These are phyloP conservation scores for Podabrus alpinus DNA, from an alignment of 2,888 invertebrate genomes.

Conservation along the genomic window DNA sequence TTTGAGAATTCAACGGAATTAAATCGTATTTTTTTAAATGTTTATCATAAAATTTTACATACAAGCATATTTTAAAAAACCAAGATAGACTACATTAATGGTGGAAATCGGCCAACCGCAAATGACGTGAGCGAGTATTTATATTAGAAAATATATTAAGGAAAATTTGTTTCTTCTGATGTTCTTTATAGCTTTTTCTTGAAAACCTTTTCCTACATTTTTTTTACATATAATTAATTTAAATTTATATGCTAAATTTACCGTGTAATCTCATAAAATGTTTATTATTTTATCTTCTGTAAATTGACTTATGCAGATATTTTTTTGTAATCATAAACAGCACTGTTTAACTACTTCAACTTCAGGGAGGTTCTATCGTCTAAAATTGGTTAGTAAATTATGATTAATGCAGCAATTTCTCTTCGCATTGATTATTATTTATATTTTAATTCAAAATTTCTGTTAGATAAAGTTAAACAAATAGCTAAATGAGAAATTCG, in stretches of 20 bases:
- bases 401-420: background rate
- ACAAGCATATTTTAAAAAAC: background rate
- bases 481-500: background rate
- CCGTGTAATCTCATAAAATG: background rate
- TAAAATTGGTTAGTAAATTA: background rate
- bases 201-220: background rate
- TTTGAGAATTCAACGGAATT: background rate
- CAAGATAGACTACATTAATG: background rate
- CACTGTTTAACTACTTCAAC: background rate
- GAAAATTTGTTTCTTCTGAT: background rate
- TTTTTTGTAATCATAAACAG: background rate
- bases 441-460: background rate
- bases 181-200: background rate
- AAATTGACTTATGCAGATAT: background rate
- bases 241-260: background rate
- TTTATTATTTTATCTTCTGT: background rate
- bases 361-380: background rate
- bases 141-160: background rate
- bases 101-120: background rate
- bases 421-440: background rate
- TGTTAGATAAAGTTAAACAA: background rate
- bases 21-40: background rate
- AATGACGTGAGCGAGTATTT: background rate
- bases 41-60: background rate
- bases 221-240: background rate